A percentile compares a stretch with the other conserved stretches of the same genome.
Evolutionary conservation across 2,113 vertebrate genomes (phyloP).

Genomic region (Talpa occidentalis): DNA sequence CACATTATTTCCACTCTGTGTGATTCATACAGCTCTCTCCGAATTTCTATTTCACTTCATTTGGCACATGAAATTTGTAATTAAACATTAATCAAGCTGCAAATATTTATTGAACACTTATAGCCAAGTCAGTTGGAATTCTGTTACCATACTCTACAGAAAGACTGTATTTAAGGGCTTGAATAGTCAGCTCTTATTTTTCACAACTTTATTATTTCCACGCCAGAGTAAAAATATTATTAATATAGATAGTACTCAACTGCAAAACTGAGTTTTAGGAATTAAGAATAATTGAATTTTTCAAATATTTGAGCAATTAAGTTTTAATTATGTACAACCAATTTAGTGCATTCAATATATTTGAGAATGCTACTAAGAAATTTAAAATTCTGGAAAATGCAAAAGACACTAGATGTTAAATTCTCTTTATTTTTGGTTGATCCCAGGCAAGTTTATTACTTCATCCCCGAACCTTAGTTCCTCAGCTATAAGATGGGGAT

Average conservation of each 20-base stretch:
- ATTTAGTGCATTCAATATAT: neutral
- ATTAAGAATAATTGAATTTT: slow-evolving; percentile 37
- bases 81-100: slow-evolving; percentile 56
- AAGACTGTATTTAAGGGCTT: neutral
- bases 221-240: neutral
- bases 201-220: slow-evolving; percentile 16
- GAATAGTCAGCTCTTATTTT: neutral
- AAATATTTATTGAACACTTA: slow-evolving; percentile 54
- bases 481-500: neutral
- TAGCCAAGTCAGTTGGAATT: neutral
- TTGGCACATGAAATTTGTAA: slow-evolving; percentile 60
- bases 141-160: slow-evolving; percentile 17
- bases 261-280: slow-evolving; percentile 1
- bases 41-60: slow-evolving; percentile 54
- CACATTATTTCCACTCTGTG: slow-evolving; percentile 1
- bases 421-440: neutral
- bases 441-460: neutral
- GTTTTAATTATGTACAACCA: neutral
- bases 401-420: neutral
- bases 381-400: neutral
- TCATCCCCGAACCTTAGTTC: slow-evolving; percentile 19
- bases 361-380: slow-evolving; percentile 9
- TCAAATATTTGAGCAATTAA: slow-evolving; percentile 22
- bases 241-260: neutral
- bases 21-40: slow-evolving; percentile 12